A percentile compares a stretch with the other conserved stretches of the same genome.
These are phyloP conservation scores for Pandemis cinnamomeana DNA, from an alignment of 2,888 invertebrate species.

Conservation along the genomic window DNA sequence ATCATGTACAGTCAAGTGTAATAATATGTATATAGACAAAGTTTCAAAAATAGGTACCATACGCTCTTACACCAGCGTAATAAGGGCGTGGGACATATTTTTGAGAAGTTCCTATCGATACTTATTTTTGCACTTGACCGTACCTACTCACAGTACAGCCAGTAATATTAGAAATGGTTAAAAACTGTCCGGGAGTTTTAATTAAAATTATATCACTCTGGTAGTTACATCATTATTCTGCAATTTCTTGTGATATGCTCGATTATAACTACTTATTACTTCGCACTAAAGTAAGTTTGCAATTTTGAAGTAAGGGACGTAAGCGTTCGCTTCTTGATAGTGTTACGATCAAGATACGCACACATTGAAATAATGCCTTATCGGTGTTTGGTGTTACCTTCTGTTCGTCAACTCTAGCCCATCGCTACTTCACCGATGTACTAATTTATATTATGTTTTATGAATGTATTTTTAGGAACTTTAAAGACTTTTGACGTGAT, in stretches of 20 bases:
- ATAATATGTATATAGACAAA: too few species aligned
- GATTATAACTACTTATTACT: background rate
- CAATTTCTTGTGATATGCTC: background rate
- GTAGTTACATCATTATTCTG: background rate
- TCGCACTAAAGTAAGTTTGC: slow-evolving; percentile 6
- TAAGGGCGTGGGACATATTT: too few species aligned
- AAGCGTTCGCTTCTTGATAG: slow-evolving; percentile 30
- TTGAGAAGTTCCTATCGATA: too few species aligned
- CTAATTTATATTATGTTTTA: too few species aligned
- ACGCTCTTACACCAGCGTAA: too few species aligned
- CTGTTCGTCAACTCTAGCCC: slow-evolving; percentile 18
- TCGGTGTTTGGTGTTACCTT: slow-evolving; percentile 42
- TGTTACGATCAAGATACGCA: slow-evolving; percentile 35
- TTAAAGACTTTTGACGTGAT: too few species aligned
- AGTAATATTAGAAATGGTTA: background rate
- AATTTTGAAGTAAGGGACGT: slow-evolving; percentile 23
- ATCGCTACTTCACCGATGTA: background rate
- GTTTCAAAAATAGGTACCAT: too few species aligned
- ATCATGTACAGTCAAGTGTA: too few species aligned
- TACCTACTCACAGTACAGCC: too few species aligned
- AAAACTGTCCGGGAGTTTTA: background rate
- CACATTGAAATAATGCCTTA: slow-evolving; percentile 43
- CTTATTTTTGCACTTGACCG: too few species aligned
- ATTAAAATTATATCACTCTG: background rate
- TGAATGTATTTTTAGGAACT: too few species aligned